Conservation (phyloP, 1,140 invertebrate species). For the Drosophila bipectinata region DNA sequence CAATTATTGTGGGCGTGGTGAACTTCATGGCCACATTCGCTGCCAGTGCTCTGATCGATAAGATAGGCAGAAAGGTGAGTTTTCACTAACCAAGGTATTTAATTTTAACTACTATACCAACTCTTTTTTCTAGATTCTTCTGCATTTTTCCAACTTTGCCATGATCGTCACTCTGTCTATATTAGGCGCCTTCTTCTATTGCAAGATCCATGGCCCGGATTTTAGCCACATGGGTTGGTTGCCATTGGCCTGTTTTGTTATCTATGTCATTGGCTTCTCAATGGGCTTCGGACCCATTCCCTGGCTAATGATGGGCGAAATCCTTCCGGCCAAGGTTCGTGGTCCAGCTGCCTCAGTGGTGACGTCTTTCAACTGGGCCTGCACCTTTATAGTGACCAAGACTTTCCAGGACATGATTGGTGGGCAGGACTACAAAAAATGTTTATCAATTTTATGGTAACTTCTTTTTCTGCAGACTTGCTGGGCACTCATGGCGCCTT, state of each 20-base stretch:
- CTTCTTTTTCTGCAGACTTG: conserved; percentile 38
- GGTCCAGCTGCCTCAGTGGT: conserved; percentile 93
- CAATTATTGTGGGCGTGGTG: conserved; percentile 93
- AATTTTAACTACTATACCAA: neutral
- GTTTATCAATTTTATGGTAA: neutral
- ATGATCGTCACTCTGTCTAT: conserved; percentile 90
- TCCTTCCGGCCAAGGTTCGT: conserved; percentile 91
- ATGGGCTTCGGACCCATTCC: conserved; percentile 96
- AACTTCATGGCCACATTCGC: conserved; percentile 95
- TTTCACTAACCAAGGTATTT: too few relatives aligned
- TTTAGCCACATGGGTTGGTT: conserved; percentile 89
- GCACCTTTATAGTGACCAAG: conserved; percentile 95
- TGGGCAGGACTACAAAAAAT: conserved; percentile 18
- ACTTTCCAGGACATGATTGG: conserved; percentile 90
- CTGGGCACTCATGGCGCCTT: conserved; percentile 91
- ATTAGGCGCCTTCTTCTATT: conserved; percentile 91
- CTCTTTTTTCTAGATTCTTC: conserved; percentile 85
- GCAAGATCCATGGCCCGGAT: conserved; percentile 85
- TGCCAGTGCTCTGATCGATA: conserved; percentile 92
- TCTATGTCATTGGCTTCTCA: conserved; percentile 95
- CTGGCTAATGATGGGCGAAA: conserved; percentile 97
- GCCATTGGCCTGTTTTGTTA: conserved; percentile 91
- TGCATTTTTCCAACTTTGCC: conserved; percentile 91
- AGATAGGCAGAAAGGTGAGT: conserved; percentile 89
- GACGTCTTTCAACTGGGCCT: conserved; percentile 94